Conservation (phyloP, 2,888 invertebrate genomes). For the Drosophila anomelani region DNA sequence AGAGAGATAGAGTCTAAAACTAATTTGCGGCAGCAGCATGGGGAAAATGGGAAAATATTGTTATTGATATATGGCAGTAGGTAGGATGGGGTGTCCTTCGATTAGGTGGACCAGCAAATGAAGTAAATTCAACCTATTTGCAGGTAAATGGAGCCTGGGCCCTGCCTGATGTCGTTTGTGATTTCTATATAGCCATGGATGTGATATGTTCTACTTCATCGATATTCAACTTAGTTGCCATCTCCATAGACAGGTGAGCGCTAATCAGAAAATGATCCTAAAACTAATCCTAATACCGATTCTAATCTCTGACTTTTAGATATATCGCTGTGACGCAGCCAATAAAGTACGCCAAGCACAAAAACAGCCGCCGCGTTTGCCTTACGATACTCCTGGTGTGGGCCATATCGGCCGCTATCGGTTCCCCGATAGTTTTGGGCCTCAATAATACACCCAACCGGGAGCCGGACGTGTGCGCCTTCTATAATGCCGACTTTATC, state of each 20-base stretch:
- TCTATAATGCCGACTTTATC: constrained; percentile 99
- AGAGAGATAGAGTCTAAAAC: constrained; percentile 67
- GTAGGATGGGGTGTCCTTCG: constrained; percentile 10
- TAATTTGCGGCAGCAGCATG: constrained; percentile 61
- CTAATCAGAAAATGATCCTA: too few relatives aligned
- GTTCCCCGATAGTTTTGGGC: constrained; percentile 97
- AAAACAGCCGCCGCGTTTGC: constrained; percentile 97
- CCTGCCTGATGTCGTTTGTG: constrained; percentile 95
- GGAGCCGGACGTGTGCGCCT: constrained; percentile 93
- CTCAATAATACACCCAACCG: constrained; percentile 96
- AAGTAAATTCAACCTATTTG: constrained; percentile 55
- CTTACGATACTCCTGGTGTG: constrained; percentile 97
- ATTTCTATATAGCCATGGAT: constrained; percentile 99
- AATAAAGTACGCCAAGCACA: constrained; percentile 99
- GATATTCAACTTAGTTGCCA: constrained; percentile 98
- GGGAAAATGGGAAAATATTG: constrained; percentile 59
- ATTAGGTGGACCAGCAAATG: not conserved
- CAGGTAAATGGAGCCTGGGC: constrained; percentile 96
- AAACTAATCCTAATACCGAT: too few relatives aligned
- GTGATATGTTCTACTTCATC: constrained; percentile 98
- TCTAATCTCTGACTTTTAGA: constrained; percentile 52
- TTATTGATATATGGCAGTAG: constrained; percentile 72
- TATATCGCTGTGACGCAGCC: constrained; percentile 99
- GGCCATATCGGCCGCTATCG: constrained; percentile 97
- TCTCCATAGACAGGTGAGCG: constrained; percentile 97